A percentile compares a stretch with the other conserved stretches of the same genome.
Conservation (phyloP, 2,888 invertebrate genomes). For the Ochropleura plecta region DNA sequence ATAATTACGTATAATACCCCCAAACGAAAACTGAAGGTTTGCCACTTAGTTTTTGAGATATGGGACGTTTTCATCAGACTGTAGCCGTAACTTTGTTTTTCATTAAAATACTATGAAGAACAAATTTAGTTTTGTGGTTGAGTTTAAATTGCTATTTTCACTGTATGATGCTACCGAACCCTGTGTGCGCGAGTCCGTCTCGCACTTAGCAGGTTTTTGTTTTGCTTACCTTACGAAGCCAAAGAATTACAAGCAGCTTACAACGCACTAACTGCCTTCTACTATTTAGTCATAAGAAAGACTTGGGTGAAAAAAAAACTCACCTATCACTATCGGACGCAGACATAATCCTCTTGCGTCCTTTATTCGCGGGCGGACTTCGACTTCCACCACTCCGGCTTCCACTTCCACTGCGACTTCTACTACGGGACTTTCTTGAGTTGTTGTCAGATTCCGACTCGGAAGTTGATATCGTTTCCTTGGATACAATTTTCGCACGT, state of each 20-base stretch:
- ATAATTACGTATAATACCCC: too few species aligned
- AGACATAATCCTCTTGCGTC: slow-evolving; percentile 91
- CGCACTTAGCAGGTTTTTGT: too few species aligned
- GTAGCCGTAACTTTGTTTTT: too few species aligned
- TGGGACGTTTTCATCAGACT: too few species aligned
- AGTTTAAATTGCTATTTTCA: too few species aligned
- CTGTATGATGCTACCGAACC: too few species aligned
- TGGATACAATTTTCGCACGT: slow-evolving; percentile 96
- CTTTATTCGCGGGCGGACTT: slow-evolving; percentile 85
- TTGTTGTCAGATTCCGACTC: slow-evolving; percentile 93
- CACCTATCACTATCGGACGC: slow-evolving; percentile 91
- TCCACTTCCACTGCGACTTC: slow-evolving; percentile 75
- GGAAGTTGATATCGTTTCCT: slow-evolving; percentile 98
- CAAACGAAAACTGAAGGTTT: too few species aligned
- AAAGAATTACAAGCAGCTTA: background rate
- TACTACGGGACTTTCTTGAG: slow-evolving; percentile 77
- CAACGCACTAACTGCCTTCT: background rate
- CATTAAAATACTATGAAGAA: too few species aligned
- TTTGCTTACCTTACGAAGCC: too few species aligned
- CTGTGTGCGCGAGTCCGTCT: too few species aligned
- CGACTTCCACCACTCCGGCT: slow-evolving; percentile 79
- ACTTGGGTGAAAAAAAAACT: slow-evolving; percentile 8
- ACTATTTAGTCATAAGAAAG: background rate
- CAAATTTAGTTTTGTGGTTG: too few species aligned
- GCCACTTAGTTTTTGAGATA: too few species aligned